A percentile compares a stretch with the other conserved stretches of the same genome.
Conservation (phyloP, 2,797 vertebrate species). For the Eidolon dupreanum region DNA sequence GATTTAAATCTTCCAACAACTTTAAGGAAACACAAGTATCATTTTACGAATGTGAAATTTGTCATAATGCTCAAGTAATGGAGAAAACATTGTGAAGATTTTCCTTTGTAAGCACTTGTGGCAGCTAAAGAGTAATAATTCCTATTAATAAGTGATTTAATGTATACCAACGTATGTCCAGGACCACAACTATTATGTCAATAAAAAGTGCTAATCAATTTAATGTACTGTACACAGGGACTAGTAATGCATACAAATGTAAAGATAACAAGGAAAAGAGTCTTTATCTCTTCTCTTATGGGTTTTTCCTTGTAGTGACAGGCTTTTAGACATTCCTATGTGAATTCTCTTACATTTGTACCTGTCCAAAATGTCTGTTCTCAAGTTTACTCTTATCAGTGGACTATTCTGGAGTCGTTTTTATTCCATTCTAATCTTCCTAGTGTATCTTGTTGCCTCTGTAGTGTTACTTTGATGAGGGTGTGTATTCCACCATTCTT, state of each 20-base stretch:
- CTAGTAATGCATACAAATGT: slow-evolving; percentile 72
- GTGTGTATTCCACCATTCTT: not conserved
- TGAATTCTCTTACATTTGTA: slow-evolving; percentile 59
- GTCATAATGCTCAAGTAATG: slow-evolving; percentile 74
- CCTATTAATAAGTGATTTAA: slow-evolving; percentile 82
- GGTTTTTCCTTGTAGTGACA: not conserved
- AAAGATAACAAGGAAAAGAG: slow-evolving; percentile 45
- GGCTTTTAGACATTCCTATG: not conserved
- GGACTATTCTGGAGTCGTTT: not conserved
- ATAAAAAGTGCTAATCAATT: slow-evolving; percentile 82
- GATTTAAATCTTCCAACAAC: slow-evolving; percentile 69
- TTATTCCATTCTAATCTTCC: not conserved
- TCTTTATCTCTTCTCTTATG: not conserved
- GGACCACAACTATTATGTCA: slow-evolving; percentile 81
- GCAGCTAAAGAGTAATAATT: slow-evolving; percentile 79
- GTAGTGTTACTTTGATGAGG: slow-evolving; percentile 42
- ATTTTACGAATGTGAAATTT: slow-evolving; percentile 76
- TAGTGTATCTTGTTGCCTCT: not conserved
- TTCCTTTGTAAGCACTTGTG: slow-evolving; percentile 70
- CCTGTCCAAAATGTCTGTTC: slow-evolving; percentile 29
- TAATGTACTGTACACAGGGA: slow-evolving; percentile 72
- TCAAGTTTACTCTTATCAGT: slow-evolving; percentile 41
- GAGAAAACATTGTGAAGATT: slow-evolving; percentile 67
- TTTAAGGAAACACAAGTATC: slow-evolving; percentile 68
- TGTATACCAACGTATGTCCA: slow-evolving; percentile 77